These are phyloP conservation scores for Mus pahari DNA, from an alignment of 2,113 vertebrate species.

Conservation along the genomic window DNA sequence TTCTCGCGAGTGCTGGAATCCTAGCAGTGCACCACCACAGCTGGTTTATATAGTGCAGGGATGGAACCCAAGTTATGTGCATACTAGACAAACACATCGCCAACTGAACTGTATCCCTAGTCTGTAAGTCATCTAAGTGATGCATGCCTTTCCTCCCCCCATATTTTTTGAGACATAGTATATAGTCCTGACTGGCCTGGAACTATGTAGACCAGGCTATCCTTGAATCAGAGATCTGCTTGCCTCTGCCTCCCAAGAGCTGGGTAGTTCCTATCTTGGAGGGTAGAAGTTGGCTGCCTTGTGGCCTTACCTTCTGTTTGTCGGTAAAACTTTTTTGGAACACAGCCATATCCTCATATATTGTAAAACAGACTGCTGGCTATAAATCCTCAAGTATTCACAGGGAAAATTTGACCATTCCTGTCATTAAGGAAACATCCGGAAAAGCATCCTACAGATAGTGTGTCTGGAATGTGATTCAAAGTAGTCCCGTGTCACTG, in stretches of 20 bases:
- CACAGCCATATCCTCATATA: not conserved
- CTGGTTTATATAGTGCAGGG: not conserved
- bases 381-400: not conserved
- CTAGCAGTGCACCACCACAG: not conserved
- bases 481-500: not conserved
- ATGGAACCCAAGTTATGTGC: not conserved
- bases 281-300: not conserved
- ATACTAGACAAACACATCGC: not conserved
- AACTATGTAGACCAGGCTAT: not conserved
- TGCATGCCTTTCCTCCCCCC: not conserved
- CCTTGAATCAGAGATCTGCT: not conserved
- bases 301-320: not conserved
- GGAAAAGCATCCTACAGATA: not conserved
- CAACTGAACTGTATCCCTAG: not conserved
- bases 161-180: not conserved
- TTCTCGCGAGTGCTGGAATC: not conserved
- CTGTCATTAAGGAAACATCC: not conserved
- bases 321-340: slow-evolving; percentile 5
- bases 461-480: not conserved
- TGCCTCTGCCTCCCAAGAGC: not conserved
- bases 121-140: not conserved
- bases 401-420: not conserved
- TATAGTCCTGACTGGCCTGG: not conserved
- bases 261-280: not conserved
- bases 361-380: not conserved